A percentile compares a stretch with the other conserved stretches of the same genome.
phyloP scores from a whole-genome alignment of 1,140 invertebrate species.

The Cydia strobilella region DNA sequence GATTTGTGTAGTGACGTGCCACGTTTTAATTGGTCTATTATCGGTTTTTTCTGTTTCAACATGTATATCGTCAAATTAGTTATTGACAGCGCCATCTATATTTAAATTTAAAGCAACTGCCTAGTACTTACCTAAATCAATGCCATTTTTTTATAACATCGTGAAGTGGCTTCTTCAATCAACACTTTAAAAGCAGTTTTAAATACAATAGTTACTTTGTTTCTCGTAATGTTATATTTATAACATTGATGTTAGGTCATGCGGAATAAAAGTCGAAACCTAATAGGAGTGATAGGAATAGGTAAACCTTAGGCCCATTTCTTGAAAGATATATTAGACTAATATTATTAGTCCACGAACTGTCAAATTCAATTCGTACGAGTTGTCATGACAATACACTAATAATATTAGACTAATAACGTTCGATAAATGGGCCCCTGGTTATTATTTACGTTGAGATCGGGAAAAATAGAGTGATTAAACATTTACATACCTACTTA shows the following conservation, averaged over 20 bases:
- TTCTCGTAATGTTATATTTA: neutral
- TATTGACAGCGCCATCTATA: conserved; percentile 15
- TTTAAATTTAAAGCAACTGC: conserved; percentile 9
- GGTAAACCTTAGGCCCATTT: too few species aligned
- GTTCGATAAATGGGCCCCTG: too few species aligned
- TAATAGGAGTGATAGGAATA: too few species aligned
- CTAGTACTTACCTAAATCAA: conserved; percentile 2
- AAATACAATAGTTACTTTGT: neutral
- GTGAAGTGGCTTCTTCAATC: conserved; percentile 26
- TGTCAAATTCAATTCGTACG: too few species aligned
- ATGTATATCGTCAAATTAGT: neutral
- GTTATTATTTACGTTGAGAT: too few species aligned
- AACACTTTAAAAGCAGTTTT: conserved; percentile 5
- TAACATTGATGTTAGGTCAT: neutral
- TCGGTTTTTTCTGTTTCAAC: conserved; percentile 15
- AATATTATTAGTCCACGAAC: too few species aligned
- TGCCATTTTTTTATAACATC: conserved; percentile 13
- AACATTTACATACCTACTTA: too few species aligned
- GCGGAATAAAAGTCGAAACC: neutral
- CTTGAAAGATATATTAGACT: too few species aligned
- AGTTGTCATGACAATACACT: too few species aligned
- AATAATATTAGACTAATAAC: too few species aligned
- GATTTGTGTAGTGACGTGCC: conserved; percentile 5
- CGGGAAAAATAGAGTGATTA: too few species aligned
- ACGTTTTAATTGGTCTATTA: conserved; percentile 5